Base-by-base conservation (phyloP, 2,113 vertebrate genomes). In the Poicephalus meyeri region DNA sequence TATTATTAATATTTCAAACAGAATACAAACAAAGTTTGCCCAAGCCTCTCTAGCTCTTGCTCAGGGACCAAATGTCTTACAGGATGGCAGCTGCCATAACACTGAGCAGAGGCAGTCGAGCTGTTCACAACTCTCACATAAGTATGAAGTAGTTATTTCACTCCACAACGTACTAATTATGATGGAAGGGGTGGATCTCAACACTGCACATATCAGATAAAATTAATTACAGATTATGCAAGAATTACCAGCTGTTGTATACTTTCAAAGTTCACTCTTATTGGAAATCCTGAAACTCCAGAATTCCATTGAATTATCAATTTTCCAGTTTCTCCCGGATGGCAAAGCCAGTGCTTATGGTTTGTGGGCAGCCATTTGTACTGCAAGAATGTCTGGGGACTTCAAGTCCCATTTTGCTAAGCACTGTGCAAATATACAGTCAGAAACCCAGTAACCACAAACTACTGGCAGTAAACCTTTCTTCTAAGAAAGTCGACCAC, bases 401-500 rank as follows among this genome's bases (percentile, higher is more conserved):
- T 70, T 74, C 11, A 56, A 68, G 64, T 74, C 46, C 21, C 44
- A 37, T 83, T 94, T 74, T 87, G 72, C 24, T 81, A 47, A 77
- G 77, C 77, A 71, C 63, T 55, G 50, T 74, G 42, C 55, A 88
- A 80, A 91, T 55, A 66, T 0, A 68, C 56, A 83, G 35, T 81
- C 76, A 69, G 44, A 84, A 33, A 60, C 47, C 60, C 73, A 81
- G 23, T 19, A 88, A 69, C 83, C 93, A 86, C 80, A 86, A 80
- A 88, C 76, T 7, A 31, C 41, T 78, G 61, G 35, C 86, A 84
- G 28, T 28, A 90, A 93, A 68, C 12, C 7, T 42, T 92, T 82
- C n/a, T 91, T 95, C 85, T 89, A 94, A 93, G 94, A 93, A 96
- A 88, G 76, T 72, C 83, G 68, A 81, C 86, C 95, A 78, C 80